Evolutionary conservation across 2,888 invertebrate species (phyloP).

Genomic region (Rambutsinella grinnellia): DNA sequence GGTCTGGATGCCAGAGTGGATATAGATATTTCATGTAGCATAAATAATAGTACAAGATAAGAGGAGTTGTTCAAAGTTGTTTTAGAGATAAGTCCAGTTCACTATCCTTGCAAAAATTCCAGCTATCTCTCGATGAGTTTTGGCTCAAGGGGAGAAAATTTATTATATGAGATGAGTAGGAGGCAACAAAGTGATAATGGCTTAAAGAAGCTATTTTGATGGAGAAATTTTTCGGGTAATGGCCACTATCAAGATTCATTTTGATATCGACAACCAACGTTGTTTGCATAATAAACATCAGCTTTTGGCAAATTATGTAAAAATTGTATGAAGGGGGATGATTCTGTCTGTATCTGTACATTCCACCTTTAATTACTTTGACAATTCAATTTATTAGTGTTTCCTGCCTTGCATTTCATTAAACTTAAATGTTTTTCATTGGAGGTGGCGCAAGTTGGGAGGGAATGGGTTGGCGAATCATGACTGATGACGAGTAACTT

Average conservation of each 20-base stretch:
- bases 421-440: too few relatives aligned
- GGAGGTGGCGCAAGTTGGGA: not conserved
- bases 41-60: slow-evolving; percentile 33
- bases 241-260: not conserved
- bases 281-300: too few relatives aligned
- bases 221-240: not conserved
- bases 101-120: slow-evolving; percentile 40
- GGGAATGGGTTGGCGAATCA: not conserved
- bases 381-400: slow-evolving; percentile 36
- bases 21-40: too few relatives aligned
- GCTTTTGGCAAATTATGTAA: not conserved
- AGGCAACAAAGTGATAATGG: slow-evolving; percentile 29
- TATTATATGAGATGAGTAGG: slow-evolving; percentile 27
- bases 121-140: slow-evolving; percentile 22
- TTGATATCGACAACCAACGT: not conserved
- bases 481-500: too few relatives aligned
- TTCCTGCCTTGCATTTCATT: not conserved
- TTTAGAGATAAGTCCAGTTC: slow-evolving; percentile 12
- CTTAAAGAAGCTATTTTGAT: not conserved
- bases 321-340: not conserved
- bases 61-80: slow-evolving; percentile 2
- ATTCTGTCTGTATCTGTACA: slow-evolving; percentile 5
- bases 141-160: slow-evolving; percentile 27
- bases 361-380: slow-evolving; percentile 32
- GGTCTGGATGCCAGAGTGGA: not conserved